Evolutionary conservation across 2,113 vertebrate genomes (phyloP), one percentile per base, ranked within the genome.

Genomic region (Carettochelys insculpta): DNA sequence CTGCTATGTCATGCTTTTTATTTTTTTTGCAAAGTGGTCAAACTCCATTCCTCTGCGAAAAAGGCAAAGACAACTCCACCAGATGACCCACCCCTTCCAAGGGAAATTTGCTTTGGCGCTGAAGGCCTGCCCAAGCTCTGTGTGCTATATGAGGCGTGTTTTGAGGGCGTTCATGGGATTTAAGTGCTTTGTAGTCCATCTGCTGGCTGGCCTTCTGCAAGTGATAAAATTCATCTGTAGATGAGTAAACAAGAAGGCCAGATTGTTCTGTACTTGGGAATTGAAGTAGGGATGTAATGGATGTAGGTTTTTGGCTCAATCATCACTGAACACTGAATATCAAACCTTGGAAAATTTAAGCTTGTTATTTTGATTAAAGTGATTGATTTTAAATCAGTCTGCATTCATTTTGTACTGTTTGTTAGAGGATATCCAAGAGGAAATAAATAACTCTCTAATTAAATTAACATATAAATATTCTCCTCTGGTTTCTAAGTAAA

Each of bases 391-490:
- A 94, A 95, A 94, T 91, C 93, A 92, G 86, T 38, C 79, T 45
- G 71, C 22, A 68, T 96, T 94, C 38, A 38, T 97, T 96, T 95
- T 94, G 91, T 12, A 5, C 54, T 5, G 95, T 92, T 93, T 92
- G 91, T 96, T 96, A 92, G 93, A 96, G 89, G 80, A 92, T 95
- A 96, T 97, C 96, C 96, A 89, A 95, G 95, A 90, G 80, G 91
- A 96, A 95, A 65, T 61, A 61, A 94, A 93, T 79, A 96, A 91
- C 81, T 91, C 95, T 90, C 94, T 96, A 96, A 96, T 97, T 96
- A 92, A 94, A 95, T 96, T 84, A 96, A 91, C 5, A 43, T 1
- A 0, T 77, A 51, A 95, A 92, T 56, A 82, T 93, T 90, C 56
- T 79, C 17, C 81, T 94, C 90, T 88, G 90, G 86, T 91, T 88